Percentiles rank a stretch among this genome's conserved stretches.
These are phyloP conservation scores for Carpatolechia fugitivella DNA, from an alignment of 2,888 invertebrate genomes.

Conservation along the genomic window DNA sequence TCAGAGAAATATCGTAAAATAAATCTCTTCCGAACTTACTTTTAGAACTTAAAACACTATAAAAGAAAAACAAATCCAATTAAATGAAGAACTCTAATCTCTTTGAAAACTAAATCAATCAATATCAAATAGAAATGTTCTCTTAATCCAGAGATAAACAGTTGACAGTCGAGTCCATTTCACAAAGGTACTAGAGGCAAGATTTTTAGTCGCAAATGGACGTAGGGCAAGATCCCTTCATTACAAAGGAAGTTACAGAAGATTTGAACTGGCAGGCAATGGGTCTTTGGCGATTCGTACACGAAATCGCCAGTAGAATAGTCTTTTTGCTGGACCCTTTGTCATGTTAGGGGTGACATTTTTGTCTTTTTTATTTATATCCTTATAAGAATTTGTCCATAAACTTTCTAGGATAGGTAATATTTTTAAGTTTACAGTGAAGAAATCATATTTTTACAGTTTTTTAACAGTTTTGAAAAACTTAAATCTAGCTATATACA, in stretches of 20 bases:
- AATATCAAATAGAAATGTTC: neutral
- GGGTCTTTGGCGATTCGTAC: constrained; percentile 50
- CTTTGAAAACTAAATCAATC: neutral
- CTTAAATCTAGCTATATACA: too few relatives aligned
- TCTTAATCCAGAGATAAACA: constrained; percentile 14
- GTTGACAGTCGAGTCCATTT: neutral
- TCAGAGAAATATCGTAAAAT: neutral
- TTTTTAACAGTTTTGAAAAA: too few relatives aligned
- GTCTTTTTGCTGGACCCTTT: constrained; percentile 54
- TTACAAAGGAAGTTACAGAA: constrained; percentile 45
- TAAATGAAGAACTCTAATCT: neutral
- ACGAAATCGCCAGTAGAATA: constrained; percentile 33
- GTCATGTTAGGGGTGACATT: neutral
- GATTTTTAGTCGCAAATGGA: neutral
- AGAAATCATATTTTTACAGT: too few relatives aligned
- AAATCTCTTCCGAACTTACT: neutral
- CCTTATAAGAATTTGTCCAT: too few relatives aligned
- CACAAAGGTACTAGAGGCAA: too few relatives aligned
- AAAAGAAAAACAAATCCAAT: constrained; percentile 1
- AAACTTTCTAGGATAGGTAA: too few relatives aligned
- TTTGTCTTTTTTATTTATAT: too few relatives aligned
- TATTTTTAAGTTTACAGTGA: too few relatives aligned
- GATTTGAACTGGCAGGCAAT: constrained; percentile 43
- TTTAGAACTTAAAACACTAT: neutral
- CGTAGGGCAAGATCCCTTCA: neutral